Evolutionary conservation across 2,888 invertebrate species (phyloP).

Genomic region (Plusia festucae): DNA sequence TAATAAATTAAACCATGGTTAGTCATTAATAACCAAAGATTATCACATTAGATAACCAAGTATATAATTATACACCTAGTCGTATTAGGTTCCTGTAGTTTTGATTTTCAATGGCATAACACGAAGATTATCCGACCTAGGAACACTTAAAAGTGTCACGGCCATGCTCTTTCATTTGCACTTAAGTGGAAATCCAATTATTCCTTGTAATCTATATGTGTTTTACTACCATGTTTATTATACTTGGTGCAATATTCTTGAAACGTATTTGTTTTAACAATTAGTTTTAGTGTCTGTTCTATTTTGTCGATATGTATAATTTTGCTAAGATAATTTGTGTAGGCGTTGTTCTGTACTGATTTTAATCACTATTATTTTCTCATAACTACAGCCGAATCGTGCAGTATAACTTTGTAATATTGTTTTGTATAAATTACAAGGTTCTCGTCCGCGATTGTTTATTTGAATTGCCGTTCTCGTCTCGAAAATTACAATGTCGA

Average conservation of each 20-base stretch:
- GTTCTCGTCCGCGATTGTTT: background rate
- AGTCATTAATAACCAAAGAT: background rate
- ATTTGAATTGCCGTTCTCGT: background rate
- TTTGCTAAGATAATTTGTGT: background rate
- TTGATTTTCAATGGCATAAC: background rate
- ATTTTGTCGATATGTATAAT: background rate
- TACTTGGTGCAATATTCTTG: background rate
- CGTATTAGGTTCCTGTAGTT: background rate
- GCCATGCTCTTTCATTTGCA: constrained; percentile 5
- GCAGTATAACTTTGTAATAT: background rate
- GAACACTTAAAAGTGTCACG: constrained; percentile 7
- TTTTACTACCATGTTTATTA: background rate
- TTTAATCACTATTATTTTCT: background rate
- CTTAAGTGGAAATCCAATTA: constrained; percentile 6
- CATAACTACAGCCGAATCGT: background rate
- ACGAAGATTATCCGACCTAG: constrained; percentile 1
- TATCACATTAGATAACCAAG: background rate
- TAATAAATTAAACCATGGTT: background rate
- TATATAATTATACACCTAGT: background rate
- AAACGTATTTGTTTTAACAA: background rate
- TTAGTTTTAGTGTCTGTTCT: background rate
- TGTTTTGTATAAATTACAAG: constrained; percentile 5
- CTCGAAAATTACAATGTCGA: background rate
- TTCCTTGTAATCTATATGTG: background rate
- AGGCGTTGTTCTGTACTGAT: background rate